Percentiles rank a stretch among this genome's conserved stretches.
phyloP scores from a whole-genome alignment of 2,888 invertebrate genomes.

The Drosophila neotestacea region DNA sequence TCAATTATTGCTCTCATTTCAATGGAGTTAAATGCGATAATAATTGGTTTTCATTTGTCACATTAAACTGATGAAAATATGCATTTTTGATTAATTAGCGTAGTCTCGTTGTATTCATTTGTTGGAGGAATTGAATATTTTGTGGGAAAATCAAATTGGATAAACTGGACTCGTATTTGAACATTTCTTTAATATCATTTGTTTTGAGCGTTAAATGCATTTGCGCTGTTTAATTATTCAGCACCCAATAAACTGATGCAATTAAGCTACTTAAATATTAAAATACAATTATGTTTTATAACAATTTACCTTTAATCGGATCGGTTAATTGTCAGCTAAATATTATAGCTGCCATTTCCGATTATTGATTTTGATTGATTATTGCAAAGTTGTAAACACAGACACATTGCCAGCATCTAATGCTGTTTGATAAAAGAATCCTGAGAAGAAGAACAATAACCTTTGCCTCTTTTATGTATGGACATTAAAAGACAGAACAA shows the following conservation, averaged over 20 bases:
- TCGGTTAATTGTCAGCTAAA: slow-evolving; percentile 7
- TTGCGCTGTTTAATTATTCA: slow-evolving; percentile 50
- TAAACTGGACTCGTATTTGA: slow-evolving; percentile 3
- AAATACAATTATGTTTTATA: slow-evolving; percentile 32
- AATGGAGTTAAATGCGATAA: slow-evolving; percentile 1
- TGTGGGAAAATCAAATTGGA: slow-evolving; percentile 4
- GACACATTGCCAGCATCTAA: not conserved
- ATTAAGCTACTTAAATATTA: slow-evolving; percentile 69
- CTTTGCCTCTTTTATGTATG: slow-evolving; percentile 20
- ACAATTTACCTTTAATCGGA: not conserved
- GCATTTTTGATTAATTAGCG: slow-evolving; percentile 25
- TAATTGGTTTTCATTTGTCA: slow-evolving; percentile 44
- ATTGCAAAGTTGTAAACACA: not conserved
- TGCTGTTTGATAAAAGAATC: not conserved
- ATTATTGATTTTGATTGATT: slow-evolving; percentile 9
- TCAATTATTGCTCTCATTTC: not conserved
- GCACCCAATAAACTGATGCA: slow-evolving; percentile 42
- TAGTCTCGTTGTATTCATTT: slow-evolving; percentile 26
- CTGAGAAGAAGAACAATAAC: slow-evolving; percentile 2
- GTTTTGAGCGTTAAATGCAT: slow-evolving; percentile 8
- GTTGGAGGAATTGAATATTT: slow-evolving; percentile 23
- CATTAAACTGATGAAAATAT: slow-evolving; percentile 25
- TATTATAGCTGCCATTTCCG: not conserved
- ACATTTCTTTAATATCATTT: slow-evolving; percentile 37
- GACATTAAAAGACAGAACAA: slow-evolving; percentile 15